These are phyloP conservation scores for Hecatera dysodea DNA, from an alignment of 2,888 invertebrate species.

Conservation along the genomic window DNA sequence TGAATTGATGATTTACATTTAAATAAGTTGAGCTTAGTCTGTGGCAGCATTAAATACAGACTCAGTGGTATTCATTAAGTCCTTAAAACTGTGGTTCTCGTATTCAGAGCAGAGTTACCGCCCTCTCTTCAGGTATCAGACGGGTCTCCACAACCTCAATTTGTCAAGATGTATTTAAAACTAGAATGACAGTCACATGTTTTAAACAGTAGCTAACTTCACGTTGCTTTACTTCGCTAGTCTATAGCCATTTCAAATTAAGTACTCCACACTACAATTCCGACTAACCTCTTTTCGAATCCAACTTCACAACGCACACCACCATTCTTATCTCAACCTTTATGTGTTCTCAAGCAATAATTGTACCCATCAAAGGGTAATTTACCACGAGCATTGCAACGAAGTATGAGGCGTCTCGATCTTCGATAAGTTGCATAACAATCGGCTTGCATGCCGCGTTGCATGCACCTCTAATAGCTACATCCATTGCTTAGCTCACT, in stretches of 20 bases:
- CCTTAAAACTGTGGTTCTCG: neutral
- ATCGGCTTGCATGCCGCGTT: slow-evolving; percentile 80
- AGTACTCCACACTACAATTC: slow-evolving; percentile 11
- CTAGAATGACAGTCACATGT: neutral
- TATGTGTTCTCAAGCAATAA: slow-evolving; percentile 64
- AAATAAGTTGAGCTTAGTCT: neutral
- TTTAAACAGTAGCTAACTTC: neutral
- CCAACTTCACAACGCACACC: slow-evolving; percentile 5
- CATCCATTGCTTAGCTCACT: slow-evolving; percentile 70
- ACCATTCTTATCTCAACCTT: slow-evolving; percentile 54
- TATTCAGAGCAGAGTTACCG: no score
- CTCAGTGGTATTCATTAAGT: neutral
- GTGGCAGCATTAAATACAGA: neutral
- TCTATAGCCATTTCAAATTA: slow-evolving; percentile 9
- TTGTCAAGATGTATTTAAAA: neutral
- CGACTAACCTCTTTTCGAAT: slow-evolving; percentile 13
- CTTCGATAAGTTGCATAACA: slow-evolving; percentile 79
- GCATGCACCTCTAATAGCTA: slow-evolving; percentile 81
- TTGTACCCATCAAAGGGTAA: slow-evolving; percentile 71
- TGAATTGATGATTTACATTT: neutral
- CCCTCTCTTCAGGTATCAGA: neutral
- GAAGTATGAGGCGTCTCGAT: slow-evolving; percentile 75
- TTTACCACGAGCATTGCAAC: slow-evolving; percentile 69
- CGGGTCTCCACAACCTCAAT: neutral
- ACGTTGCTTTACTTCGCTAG: neutral